Evolutionary conservation across 1,140 invertebrate genomes (phyloP), one percentile per base, ranked within the genome.

Genomic region (Aphelinus certus): DNA sequence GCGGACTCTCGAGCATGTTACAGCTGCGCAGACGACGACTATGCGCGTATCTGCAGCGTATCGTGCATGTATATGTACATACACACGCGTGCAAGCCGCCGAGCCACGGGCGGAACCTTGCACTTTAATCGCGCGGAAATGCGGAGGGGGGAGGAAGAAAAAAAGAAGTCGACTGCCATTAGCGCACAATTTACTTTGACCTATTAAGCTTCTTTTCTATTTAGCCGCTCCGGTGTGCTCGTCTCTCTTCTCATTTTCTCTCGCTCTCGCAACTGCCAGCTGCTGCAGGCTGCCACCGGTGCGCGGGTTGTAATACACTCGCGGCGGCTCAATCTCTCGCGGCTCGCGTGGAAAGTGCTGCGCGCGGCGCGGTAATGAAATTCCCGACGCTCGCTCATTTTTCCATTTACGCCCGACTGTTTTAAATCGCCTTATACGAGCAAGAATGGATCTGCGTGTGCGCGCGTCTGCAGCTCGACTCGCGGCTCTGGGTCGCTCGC

Each of bases 141-240:
- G 55, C 26, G 26, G 26, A 0, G 26, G 26, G 26, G 26, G 26
- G 26, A 26, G 26, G 26, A 26, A 26, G 26, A 26, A 26, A 26
- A 26, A 26, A 26, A 26, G 26, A 26, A 26, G 26, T 26, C 26
- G 48, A 70, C 57, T 61, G 26, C 9, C 47, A 56, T 61, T 70
- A 63, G 58, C 48, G 69, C 49, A 71, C 60, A 63, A 71, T 71
- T 71, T 71, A 71, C 69, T 71, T 9, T 71, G 69, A 63, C 69
- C 69, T 71, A 71, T 71, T 71, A 63, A 71, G 69, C 61, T 71
- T 63, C 58, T 55, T 63, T 71, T 71, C 48, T 55, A 55, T 71
- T 61, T 61, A 51, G 7, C 26, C 3, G 43, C 10, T 7, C 46
- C 48, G n/a, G 26, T 26, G 26, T 26, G 26, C 26, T 26, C 26